phyloP scores from a whole-genome alignment of 2,113 vertebrate species.

The Pogonocichla stellata region DNA sequence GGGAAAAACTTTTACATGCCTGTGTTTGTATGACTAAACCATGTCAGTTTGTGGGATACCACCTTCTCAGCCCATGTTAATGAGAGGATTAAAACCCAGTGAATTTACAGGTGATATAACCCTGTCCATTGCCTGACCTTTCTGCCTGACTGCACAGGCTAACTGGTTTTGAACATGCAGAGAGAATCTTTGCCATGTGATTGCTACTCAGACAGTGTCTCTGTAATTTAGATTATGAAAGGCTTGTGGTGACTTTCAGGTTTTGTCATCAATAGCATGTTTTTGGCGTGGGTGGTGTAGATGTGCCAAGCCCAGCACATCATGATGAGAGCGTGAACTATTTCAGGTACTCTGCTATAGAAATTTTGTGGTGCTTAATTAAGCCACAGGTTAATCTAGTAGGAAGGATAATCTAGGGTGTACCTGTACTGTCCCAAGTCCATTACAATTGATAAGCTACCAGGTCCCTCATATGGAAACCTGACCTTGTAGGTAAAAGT shows the following conservation, averaged over 20 bases:
- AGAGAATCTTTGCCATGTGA: constrained; percentile 26
- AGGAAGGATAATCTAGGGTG: background rate
- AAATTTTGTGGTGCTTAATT: background rate
- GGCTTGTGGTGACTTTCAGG: constrained; percentile 64
- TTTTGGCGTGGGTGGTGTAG: constrained; percentile 37
- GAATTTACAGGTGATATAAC: background rate
- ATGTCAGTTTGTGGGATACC: background rate
- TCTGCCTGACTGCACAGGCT: background rate
- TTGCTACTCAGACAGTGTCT: constrained; percentile 34
- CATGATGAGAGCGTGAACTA: background rate
- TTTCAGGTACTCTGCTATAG: constrained; percentile 31
- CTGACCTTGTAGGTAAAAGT: background rate
- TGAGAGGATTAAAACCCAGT: background rate
- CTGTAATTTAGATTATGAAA: constrained; percentile 66
- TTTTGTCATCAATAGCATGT: constrained; percentile 65
- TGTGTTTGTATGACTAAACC: background rate
- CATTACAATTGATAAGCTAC: background rate
- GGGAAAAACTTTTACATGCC: background rate
- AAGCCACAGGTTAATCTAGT: background rate
- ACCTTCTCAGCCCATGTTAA: background rate
- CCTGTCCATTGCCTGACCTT: background rate
- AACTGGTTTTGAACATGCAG: background rate
- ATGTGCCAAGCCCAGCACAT: constrained; percentile 5
- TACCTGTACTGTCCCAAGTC: background rate
- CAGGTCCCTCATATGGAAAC: background rate